phyloP scores from a whole-genome alignment of 2,113 vertebrate genomes.

The Pelecanoides urinatrix region DNA sequence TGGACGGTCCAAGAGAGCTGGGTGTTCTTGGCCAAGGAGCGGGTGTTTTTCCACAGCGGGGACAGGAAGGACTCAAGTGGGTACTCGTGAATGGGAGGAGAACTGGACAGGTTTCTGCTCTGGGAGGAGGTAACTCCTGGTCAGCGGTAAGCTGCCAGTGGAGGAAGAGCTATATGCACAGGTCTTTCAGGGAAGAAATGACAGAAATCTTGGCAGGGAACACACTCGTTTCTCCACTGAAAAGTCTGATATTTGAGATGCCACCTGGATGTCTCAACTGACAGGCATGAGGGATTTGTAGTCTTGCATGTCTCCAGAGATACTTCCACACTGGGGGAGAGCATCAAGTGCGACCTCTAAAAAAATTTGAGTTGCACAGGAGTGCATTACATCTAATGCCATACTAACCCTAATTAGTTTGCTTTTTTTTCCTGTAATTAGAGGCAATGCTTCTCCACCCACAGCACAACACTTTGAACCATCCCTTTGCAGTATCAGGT shows the following conservation, averaged over 20 bases:
- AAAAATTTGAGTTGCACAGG: neutral
- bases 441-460: neutral
- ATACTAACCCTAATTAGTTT: neutral
- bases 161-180: neutral
- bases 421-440: neutral
- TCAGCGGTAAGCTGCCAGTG: neutral
- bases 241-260: neutral
- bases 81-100: neutral
- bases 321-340: neutral
- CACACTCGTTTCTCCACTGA: neutral
- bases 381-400: neutral
- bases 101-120: neutral
- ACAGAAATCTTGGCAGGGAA: neutral
- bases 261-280: neutral
- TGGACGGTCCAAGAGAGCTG: neutral
- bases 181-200: neutral
- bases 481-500: neutral
- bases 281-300: neutral
- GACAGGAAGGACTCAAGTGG: constrained; percentile 6
- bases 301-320: neutral
- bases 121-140: neutral
- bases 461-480: neutral
- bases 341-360: neutral
- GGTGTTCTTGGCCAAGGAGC: constrained; percentile 9
- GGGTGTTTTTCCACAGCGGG: constrained; percentile 23